Base-by-base conservation (phyloP, 2,888 invertebrate genomes). In the Cistogaster globosa region DNA sequence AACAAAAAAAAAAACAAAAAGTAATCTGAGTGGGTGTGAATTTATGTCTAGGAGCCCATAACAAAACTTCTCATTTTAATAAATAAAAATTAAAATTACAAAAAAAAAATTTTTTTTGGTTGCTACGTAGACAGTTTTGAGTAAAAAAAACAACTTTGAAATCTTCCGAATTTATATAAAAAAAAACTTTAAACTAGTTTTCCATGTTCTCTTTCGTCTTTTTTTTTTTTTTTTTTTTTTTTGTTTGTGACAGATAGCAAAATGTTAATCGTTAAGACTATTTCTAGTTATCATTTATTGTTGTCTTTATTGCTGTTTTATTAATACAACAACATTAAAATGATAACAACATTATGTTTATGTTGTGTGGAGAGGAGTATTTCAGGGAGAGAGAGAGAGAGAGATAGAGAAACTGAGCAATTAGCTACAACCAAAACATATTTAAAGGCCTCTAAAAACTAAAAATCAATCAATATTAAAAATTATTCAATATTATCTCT, bases 241-340 rank as follows among this genome's bases (percentile, higher is more conserved):
- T 26, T 26, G 1, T 1, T 26, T 16, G 36, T 60, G 4, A 4
- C 26, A 26, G 60, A 9, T 11, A 62, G 48, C 32, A 32, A 36
- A 45, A 38, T 38, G 38, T 26, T 26, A 26, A 26, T 26, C 26
- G 26, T 26, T 26, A 26, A 38, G 11, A 38, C 38, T 32, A 20
- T 48, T 63, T 71, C 69, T 63, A 45, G 55, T 78, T 71, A 71
- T 69, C 68, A 53, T 20, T 53, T 36, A 16, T 3, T 75, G 16
- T 26, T 45, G 16, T n/a, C 22, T 62, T 32, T n/a, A 53, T 53
- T 58, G 57, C 12, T 42, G 22, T 76, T 53, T 48, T 26, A 8
- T 45, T 55, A 45, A 20, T 16, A 53, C n/a, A 55, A 53, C 42
- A 57, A 51, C 36, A 38, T 20, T 20, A 18, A 51, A 53, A 11